Conservation (phyloP, 2,113 vertebrate species). For the Prinia subflava region DNA sequence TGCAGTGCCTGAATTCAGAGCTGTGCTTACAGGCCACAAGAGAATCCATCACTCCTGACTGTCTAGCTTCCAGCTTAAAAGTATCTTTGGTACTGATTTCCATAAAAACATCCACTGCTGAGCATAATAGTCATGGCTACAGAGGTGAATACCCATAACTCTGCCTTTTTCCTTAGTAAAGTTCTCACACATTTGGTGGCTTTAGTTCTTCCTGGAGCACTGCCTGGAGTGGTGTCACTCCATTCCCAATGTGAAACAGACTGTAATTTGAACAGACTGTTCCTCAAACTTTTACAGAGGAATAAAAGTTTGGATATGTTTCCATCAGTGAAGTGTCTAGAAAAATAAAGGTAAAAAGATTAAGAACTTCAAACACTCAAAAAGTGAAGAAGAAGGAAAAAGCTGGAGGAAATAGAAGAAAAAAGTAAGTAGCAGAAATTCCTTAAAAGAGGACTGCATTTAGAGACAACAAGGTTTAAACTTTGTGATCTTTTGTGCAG, state of each 20-base stretch:
- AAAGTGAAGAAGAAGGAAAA: not conserved
- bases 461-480: not conserved
- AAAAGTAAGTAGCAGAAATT: not conserved
- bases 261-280: not conserved
- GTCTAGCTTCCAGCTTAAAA: not conserved
- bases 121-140: not conserved
- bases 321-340: not conserved
- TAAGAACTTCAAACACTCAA: not conserved
- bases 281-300: not conserved
- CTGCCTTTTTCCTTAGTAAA: not conserved
- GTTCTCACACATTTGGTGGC: not conserved
- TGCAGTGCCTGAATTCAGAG: not conserved
- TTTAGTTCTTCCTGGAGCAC: not conserved
- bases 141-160: not conserved
- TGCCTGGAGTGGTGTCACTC: not conserved
- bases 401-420: not conserved
- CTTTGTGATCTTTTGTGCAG: not conserved
- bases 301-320: not conserved
- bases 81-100: not conserved
- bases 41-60: not conserved
- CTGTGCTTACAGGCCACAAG: not conserved
- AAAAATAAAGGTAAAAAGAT: not conserved
- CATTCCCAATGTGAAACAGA: not conserved
- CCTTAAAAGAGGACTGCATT: not conserved
- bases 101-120: not conserved